phyloP scores from a whole-genome alignment of 2,113 vertebrate species.

The Halcyon senegalensis region DNA sequence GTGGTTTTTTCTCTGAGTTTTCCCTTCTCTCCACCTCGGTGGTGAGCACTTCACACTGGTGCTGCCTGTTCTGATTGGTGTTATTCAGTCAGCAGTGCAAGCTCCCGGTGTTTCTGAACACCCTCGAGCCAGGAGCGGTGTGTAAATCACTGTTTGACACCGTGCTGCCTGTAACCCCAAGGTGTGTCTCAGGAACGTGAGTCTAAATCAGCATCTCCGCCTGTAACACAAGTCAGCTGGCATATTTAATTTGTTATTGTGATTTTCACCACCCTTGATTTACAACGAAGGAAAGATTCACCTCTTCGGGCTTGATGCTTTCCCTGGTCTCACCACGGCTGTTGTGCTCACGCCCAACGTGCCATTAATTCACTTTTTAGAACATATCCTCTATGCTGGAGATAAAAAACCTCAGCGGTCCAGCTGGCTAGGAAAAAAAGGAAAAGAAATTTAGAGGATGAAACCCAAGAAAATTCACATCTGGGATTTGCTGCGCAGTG shows the following conservation, averaged over 20 bases:
- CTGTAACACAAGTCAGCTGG: neutral
- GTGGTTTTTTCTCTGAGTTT: neutral
- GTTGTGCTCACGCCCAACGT: neutral
- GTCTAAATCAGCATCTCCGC: neutral
- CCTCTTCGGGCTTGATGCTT: neutral
- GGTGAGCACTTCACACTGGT: accelerated
- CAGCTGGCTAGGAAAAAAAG: neutral
- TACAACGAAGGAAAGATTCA: neutral
- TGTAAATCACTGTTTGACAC: neutral
- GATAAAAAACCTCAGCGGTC: neutral
- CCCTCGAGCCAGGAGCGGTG: neutral
- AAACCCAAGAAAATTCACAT: neutral
- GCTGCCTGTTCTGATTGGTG: neutral
- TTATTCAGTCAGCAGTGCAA: neutral
- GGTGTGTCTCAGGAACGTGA: neutral
- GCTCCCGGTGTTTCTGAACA: neutral
- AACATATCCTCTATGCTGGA: neutral
- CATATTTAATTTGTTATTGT: neutral
- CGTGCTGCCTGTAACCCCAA: neutral
- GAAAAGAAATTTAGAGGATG: neutral
- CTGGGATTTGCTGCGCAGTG: neutral
- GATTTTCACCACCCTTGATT: neutral
- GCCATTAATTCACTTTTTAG: neutral
- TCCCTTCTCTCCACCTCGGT: neutral
- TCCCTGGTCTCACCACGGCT: neutral